Conservation (phyloP, 2,113 vertebrate genomes). For the Zosterops hypoxanthus region DNA sequence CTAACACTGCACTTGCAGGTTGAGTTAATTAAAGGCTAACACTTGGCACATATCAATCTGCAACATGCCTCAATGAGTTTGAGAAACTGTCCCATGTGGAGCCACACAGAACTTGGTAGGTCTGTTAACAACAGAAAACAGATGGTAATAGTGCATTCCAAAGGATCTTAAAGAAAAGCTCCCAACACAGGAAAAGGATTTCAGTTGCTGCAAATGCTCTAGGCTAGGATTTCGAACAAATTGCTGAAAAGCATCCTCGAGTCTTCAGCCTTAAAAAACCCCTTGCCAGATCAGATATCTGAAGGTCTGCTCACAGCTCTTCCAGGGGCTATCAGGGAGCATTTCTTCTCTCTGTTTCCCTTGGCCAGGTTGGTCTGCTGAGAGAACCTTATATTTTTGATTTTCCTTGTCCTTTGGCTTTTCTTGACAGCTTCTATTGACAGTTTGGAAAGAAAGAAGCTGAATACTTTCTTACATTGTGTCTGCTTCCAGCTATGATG, state of each 20-base stretch:
- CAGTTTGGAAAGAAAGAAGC: background rate
- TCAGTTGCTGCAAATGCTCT: background rate
- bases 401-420: background rate
- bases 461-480: background rate
- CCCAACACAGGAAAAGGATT: background rate
- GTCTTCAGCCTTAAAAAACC: background rate
- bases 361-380: background rate
- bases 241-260: background rate
- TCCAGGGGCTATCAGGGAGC: background rate
- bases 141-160: slow-evolving; percentile 2
- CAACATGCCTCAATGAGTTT: background rate
- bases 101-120: background rate
- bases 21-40: slow-evolving; percentile 7
- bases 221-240: background rate
- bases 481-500: background rate
- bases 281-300: background rate
- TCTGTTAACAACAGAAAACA: slow-evolving; percentile 9
- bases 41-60: background rate
- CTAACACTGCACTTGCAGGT: background rate
- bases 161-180: slow-evolving; percentile 8
- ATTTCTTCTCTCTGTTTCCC: background rate
- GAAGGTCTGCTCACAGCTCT: background rate
- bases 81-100: background rate
- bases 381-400: background rate
- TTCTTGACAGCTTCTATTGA: background rate